Percentiles rank a stretch among this genome's conserved stretches.
Conservation (phyloP, 1,140 invertebrate genomes). For the Rhagoletis pomonella region DNA sequence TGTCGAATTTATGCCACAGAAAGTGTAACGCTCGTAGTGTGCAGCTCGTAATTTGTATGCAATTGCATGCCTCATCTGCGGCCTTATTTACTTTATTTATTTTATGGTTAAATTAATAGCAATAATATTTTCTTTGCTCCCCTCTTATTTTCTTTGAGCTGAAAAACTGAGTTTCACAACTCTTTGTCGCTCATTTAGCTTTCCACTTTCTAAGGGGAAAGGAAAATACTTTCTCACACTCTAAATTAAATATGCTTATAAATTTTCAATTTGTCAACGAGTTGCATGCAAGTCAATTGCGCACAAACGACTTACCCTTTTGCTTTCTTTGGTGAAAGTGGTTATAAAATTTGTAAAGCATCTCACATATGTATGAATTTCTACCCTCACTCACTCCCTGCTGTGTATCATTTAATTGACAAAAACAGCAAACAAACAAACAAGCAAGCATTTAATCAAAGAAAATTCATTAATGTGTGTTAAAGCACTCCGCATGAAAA, state of each 20-base stretch:
- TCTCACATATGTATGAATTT: too few species aligned
- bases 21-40: neutral
- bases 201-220: neutral
- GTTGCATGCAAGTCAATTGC: slow-evolving; percentile 14
- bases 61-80: neutral
- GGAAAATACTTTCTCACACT: slow-evolving; percentile 5
- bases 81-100: neutral
- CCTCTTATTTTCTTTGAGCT: neutral
- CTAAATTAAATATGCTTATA: slow-evolving; percentile 36
- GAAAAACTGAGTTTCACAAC: neutral
- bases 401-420: neutral
- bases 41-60: neutral
- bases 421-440: slow-evolving; percentile 26
- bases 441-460: slow-evolving; percentile 25
- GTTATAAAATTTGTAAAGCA: too few species aligned
- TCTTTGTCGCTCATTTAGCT: neutral
- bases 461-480: slow-evolving; percentile 38
- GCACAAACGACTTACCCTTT: too few species aligned
- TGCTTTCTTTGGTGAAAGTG: too few species aligned
- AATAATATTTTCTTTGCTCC: neutral
- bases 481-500: neutral
- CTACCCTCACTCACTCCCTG: too few species aligned
- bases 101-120: slow-evolving; percentile 12
- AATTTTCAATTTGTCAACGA: slow-evolving; percentile 46
- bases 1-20: neutral